Evolutionary conservation across 2,888 invertebrate genomes (phyloP).

Genomic region (Watsonalla binaria): DNA sequence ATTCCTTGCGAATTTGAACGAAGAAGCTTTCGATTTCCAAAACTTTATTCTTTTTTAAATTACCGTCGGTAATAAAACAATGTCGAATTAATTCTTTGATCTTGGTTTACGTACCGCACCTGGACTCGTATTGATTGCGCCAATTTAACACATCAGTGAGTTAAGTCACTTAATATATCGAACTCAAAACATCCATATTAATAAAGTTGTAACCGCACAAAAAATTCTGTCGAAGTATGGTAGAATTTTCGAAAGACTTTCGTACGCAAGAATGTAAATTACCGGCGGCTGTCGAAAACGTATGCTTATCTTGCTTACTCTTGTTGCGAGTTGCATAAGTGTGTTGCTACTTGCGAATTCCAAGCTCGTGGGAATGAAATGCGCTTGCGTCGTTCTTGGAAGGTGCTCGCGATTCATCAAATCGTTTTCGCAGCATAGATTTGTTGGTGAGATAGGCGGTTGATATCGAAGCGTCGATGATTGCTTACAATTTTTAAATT

Average conservation of each 20-base stretch:
- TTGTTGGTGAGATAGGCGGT: slow-evolving; percentile 25
- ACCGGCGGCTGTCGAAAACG: slow-evolving; percentile 10
- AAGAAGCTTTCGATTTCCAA: not conserved
- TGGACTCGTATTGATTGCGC: not conserved
- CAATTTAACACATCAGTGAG: not conserved
- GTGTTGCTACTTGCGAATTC: slow-evolving; percentile 46
- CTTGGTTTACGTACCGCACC: not conserved
- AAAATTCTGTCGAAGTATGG: slow-evolving; percentile 6
- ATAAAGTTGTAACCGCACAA: slow-evolving; percentile 6
- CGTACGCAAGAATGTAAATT: slow-evolving; percentile 51
- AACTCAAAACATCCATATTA: slow-evolving; percentile 8
- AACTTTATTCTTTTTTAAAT: not conserved
- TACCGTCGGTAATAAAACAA: not conserved
- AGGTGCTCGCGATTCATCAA: slow-evolving; percentile 63
- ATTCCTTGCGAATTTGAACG: not conserved
- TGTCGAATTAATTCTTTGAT: not conserved
- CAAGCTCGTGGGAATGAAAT: slow-evolving; percentile 69
- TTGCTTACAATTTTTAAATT: no score
- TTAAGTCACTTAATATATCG: slow-evolving; percentile 6
- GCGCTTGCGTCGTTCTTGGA: slow-evolving; percentile 59
- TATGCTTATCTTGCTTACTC: slow-evolving; percentile 23
- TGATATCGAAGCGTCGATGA: not conserved
- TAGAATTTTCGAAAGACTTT: slow-evolving; percentile 27
- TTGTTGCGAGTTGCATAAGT: slow-evolving; percentile 20
- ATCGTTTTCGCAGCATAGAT: slow-evolving; percentile 47